phyloP scores from a whole-genome alignment of 2,797 vertebrate genomes.

The Pseudocheirus occidentalis region DNA sequence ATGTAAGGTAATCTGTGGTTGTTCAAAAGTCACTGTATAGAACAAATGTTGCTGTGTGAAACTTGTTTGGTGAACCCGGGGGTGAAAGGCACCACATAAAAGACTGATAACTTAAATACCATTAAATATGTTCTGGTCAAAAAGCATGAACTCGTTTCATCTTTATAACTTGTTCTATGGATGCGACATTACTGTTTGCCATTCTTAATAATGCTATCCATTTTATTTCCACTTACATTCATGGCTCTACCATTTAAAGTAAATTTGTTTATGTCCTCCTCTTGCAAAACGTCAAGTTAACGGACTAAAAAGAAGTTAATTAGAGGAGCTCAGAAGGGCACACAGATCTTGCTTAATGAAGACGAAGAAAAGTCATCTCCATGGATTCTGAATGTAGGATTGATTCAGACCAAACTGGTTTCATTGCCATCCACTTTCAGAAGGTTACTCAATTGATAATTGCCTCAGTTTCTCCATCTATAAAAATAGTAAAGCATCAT shows the following conservation, averaged over 20 bases:
- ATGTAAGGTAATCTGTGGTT: conserved; percentile 23
- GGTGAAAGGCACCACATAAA: conserved; percentile 47
- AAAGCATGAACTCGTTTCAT: conserved; percentile 26
- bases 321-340: conserved; percentile 1
- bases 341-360: background rate
- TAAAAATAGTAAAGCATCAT: background rate
- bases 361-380: background rate
- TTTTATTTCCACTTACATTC: conserved; percentile 51
- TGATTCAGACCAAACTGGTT: background rate
- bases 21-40: conserved; percentile 56
- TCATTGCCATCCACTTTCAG: conserved; percentile 9
- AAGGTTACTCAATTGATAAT: background rate
- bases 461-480: background rate
- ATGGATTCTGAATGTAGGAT: background rate
- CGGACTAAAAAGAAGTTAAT: conserved; percentile 47
- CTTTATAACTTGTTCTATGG: conserved; percentile 64
- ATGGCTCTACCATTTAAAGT: conserved; percentile 61
- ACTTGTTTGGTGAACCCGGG: conserved; percentile 45
- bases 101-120: conserved; percentile 49
- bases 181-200: conserved; percentile 50
- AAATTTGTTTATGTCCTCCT: conserved; percentile 56
- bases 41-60: conserved; percentile 22
- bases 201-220: conserved; percentile 59
- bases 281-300: conserved; percentile 59
- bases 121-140: conserved; percentile 40